Evolutionary conservation across 2,113 vertebrate species (phyloP).

Genomic region (Phoxinus phoxinus): DNA sequence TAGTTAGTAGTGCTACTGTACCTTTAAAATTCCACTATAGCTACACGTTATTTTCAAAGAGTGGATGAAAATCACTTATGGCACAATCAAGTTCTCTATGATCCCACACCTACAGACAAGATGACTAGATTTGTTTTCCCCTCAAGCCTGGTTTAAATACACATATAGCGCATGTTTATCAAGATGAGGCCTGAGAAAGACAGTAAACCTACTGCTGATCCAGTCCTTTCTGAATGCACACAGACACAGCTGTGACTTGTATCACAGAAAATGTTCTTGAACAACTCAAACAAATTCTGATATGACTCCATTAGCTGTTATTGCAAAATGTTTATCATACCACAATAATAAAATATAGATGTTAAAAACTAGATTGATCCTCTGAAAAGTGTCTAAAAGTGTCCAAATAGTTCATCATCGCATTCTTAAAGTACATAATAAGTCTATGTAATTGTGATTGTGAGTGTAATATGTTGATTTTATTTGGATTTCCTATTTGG

Average conservation of each 20-base stretch:
- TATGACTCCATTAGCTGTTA: slow-evolving; percentile 71
- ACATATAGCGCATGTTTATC: slow-evolving; percentile 56
- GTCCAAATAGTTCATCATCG: slow-evolving; percentile 62
- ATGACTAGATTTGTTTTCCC: slow-evolving; percentile 47
- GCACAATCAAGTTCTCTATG: slow-evolving; percentile 50
- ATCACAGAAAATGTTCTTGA: slow-evolving; percentile 56
- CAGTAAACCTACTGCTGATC: slow-evolving; percentile 59
- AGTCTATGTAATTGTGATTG: slow-evolving; percentile 44
- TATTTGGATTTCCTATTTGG: slow-evolving; percentile 50
- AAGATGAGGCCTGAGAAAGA: slow-evolving; percentile 65
- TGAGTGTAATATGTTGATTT: slow-evolving; percentile 54
- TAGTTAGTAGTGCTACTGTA: slow-evolving; percentile 54
- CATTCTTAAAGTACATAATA: slow-evolving; percentile 55
- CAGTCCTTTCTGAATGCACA: slow-evolving; percentile 58
- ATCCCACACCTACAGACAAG: slow-evolving; percentile 54
- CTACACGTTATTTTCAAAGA: slow-evolving; percentile 43
- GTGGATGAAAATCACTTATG: slow-evolving; percentile 48
- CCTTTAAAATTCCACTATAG: slow-evolving; percentile 43
- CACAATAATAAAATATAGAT: slow-evolving; percentile 64
- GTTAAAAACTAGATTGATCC: slow-evolving; percentile 63
- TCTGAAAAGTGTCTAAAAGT: slow-evolving; percentile 60
- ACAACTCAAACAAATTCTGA: slow-evolving; percentile 54
- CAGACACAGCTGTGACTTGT: slow-evolving; percentile 24
- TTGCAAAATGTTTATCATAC: slow-evolving; percentile 75
- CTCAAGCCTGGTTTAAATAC: slow-evolving; percentile 58